These are phyloP conservation scores for Cyphomyrus plagiostoma DNA, from an alignment of 2,113 vertebrate species.

Conservation along the genomic window DNA sequence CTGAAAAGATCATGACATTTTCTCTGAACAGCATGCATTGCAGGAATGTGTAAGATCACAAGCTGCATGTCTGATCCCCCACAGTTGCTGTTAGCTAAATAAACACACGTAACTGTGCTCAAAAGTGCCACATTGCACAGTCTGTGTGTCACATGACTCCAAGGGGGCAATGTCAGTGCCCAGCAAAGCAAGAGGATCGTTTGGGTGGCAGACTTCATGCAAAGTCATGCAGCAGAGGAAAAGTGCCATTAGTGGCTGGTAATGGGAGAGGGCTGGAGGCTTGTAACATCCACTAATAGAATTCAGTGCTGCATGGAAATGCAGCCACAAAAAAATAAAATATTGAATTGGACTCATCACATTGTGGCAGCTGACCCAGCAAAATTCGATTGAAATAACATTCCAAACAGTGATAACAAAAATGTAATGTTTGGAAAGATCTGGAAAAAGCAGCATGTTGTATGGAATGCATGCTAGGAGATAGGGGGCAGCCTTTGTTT, in stretches of 20 bases:
- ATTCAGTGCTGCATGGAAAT: not conserved
- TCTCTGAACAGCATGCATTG: not conserved
- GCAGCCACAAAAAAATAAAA: not conserved
- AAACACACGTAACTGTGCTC: not conserved
- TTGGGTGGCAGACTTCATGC: not conserved
- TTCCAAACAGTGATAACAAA: not conserved
- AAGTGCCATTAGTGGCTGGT: not conserved
- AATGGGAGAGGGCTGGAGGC: not conserved
- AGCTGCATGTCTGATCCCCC: not conserved
- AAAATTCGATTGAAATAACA: not conserved
- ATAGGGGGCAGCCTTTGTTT: not conserved
- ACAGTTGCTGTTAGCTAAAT: not conserved
- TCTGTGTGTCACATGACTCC: not conserved
- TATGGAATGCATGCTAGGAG: not conserved
- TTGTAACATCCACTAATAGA: not conserved
- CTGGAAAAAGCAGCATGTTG: not conserved
- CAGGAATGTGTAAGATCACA: not conserved
- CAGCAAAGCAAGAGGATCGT: not conserved
- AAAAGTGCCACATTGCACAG: not conserved
- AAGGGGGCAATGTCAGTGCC: not conserved
- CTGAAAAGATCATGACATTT: slow-evolving; percentile 8
- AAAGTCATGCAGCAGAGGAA: not conserved
- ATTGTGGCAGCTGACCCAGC: not conserved
- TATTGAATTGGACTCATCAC: not conserved
- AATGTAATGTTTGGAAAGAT: not conserved